Evolutionary conservation across 1,140 invertebrate species (phyloP).

Genomic region (Papilio helenus): DNA sequence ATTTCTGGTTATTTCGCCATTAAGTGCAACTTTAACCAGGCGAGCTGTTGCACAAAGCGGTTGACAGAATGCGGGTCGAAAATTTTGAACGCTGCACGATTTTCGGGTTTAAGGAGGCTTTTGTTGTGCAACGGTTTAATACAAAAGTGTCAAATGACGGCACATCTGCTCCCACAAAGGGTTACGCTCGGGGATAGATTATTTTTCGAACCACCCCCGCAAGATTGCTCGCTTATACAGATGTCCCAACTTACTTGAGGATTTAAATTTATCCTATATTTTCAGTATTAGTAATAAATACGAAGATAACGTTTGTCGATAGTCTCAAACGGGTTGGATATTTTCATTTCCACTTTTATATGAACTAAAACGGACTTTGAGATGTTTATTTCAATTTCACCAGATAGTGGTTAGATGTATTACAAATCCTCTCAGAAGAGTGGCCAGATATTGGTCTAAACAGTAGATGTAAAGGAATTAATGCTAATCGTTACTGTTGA

Average conservation of each 20-base stretch:
- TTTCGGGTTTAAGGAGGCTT: conserved; percentile 81
- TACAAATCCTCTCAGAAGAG: no score
- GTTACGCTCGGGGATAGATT: conserved; percentile 79
- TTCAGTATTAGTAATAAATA: conserved; percentile 39
- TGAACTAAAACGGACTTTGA: no score
- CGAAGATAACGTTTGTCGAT: not conserved
- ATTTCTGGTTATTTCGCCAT: conserved; percentile 43
- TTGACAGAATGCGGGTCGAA: conserved; percentile 78
- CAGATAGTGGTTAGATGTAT: no score
- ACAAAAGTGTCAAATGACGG: conserved; percentile 83
- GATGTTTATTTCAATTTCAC: no score
- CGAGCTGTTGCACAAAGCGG: conserved; percentile 57
- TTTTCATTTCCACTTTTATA: not conserved
- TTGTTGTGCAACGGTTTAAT: conserved; percentile 83
- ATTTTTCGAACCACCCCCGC: conserved; percentile 80
- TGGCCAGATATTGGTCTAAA: no score
- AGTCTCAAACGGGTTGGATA: not conserved
- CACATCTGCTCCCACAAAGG: conserved; percentile 81
- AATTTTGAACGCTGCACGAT: conserved; percentile 77
- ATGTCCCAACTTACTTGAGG: conserved; percentile 63
- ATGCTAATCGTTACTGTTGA: no score
- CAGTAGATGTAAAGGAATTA: no score
- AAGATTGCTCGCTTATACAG: conserved; percentile 81
- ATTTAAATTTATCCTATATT: conserved; percentile 35
- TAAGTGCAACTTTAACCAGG: conserved; percentile 45